Evolutionary conservation across 1,140 invertebrate species (phyloP).

Genomic region (Harpegnathos saltator): DNA sequence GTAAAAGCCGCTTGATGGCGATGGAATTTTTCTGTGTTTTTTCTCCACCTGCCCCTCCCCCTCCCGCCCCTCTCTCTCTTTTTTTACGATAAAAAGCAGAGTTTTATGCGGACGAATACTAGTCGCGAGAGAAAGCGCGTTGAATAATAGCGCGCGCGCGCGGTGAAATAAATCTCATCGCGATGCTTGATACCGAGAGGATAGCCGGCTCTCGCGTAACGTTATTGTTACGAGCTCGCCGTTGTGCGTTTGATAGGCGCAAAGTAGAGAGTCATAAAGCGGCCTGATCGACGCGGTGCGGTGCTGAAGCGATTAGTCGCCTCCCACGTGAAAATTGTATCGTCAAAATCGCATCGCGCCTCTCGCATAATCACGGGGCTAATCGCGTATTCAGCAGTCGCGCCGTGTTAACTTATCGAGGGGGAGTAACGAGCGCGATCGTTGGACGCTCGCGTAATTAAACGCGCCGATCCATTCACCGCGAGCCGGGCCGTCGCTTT

Average conservation of each 20-base stretch:
- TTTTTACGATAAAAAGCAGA: slow-evolving; percentile 40
- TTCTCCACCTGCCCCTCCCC: too few species aligned
- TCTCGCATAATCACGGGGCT: not conserved
- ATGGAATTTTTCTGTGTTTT: not conserved
- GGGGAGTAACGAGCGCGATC: too few species aligned
- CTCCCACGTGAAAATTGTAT: not conserved
- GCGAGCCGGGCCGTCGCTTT: too few species aligned
- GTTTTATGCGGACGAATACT: slow-evolving; percentile 48
- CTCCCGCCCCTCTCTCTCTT: not conserved
- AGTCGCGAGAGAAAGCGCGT: slow-evolving; percentile 12
- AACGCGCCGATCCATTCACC: too few species aligned
- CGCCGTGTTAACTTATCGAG: not conserved
- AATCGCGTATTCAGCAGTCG: not conserved
- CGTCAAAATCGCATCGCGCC: too few species aligned
- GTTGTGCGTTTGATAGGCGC: slow-evolving; percentile 33
- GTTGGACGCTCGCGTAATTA: too few species aligned
- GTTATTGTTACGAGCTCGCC: slow-evolving; percentile 22
- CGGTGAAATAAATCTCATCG: slow-evolving; percentile 44
- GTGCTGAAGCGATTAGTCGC: slow-evolving; percentile 18
- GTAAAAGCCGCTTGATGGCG: slow-evolving; percentile 35
- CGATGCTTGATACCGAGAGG: slow-evolving; percentile 17
- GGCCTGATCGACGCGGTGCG: not conserved
- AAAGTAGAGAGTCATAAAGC: slow-evolving; percentile 22
- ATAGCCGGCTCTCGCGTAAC: slow-evolving; percentile 21
- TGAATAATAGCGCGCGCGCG: slow-evolving; percentile 23